These are phyloP conservation scores for Scolanthus callimorphus DNA, from an alignment of 92 coral and sea anemone genomes.

Conservation along the genomic window DNA sequence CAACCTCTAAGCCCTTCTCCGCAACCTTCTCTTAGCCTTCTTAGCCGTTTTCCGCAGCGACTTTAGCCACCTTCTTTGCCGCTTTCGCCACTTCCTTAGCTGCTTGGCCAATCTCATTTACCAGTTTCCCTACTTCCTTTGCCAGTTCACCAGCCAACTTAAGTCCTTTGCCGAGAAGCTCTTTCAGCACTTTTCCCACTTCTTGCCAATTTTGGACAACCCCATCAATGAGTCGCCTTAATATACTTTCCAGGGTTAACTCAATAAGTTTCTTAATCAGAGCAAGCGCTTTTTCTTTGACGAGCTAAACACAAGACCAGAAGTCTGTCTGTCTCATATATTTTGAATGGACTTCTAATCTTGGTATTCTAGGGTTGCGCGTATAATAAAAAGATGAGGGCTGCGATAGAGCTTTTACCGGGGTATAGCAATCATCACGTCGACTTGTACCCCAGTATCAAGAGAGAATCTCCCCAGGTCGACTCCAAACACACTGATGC, in stretches of 20 bases:
- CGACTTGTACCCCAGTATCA: too few species aligned
- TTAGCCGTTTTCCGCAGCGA: constrained; percentile 21
- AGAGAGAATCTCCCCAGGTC: too few species aligned
- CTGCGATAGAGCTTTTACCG: too few species aligned
- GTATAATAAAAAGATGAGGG: too few species aligned
- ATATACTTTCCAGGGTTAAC: constrained; percentile 19
- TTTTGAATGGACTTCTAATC: too few species aligned
- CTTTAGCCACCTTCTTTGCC: constrained; percentile 13
- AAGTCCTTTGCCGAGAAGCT: constrained; percentile 29
- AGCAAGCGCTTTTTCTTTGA: too few species aligned
- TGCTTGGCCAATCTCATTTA: constrained; percentile 25
- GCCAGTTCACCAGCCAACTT: constrained; percentile 23
- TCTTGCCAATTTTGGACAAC: constrained; percentile 24
- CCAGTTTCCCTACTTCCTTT: constrained; percentile 32
- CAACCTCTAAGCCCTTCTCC: constrained; percentile 13
- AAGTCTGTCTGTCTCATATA: too few species aligned
- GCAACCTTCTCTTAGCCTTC: constrained; percentile 15
- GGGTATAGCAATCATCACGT: too few species aligned
- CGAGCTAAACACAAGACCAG: too few species aligned
- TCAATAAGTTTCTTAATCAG: constrained; percentile 15
- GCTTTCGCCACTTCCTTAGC: constrained; percentile 26
- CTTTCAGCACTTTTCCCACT: constrained; percentile 25
- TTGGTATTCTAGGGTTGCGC: too few species aligned
- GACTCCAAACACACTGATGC: too few species aligned
- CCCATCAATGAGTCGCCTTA: constrained; percentile 47